Percentiles rank a stretch among this genome's conserved stretches.
Evolutionary conservation across 2,888 invertebrate genomes (phyloP).

Genomic region (Acrobasis repandana): DNA sequence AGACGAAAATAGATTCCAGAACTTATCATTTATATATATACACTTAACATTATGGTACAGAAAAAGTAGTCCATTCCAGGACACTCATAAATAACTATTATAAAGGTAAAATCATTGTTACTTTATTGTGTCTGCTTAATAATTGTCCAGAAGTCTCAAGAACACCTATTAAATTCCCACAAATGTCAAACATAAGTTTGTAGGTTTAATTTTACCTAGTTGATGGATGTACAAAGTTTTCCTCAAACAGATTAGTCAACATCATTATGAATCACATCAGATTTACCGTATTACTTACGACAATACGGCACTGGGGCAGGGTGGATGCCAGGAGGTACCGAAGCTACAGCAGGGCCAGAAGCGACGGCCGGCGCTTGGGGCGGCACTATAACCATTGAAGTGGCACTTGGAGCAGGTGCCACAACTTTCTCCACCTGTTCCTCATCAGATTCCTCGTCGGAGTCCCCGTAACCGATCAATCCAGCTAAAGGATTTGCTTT

Average conservation of each 20-base stretch:
- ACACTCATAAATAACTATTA: too few species aligned
- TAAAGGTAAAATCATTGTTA: too few species aligned
- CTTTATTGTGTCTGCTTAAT: too few species aligned
- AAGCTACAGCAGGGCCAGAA: constrained; percentile 27
- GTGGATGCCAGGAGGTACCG: constrained; percentile 51
- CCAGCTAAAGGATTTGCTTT: constrained; percentile 65
- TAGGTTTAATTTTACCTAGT: too few species aligned
- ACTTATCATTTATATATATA: too few species aligned
- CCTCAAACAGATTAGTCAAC: constrained; percentile 1
- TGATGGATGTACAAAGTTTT: background rate
- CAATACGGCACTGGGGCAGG: constrained; percentile 73
- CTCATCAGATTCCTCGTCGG: constrained; percentile 68
- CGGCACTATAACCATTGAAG: constrained; percentile 20
- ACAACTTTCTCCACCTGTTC: constrained; percentile 3
- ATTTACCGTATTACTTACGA: constrained; percentile 52
- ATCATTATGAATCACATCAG: background rate
- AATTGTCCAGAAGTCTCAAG: too few species aligned
- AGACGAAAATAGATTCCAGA: too few species aligned
- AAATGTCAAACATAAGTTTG: too few species aligned
- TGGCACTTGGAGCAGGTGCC: constrained; percentile 11
- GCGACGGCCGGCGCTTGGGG: constrained; percentile 22
- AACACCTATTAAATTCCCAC: too few species aligned
- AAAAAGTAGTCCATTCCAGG: too few species aligned
- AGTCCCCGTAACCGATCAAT: constrained; percentile 70
- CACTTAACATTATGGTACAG: too few species aligned